Percentiles rank a stretch among this genome's conserved stretches.
phyloP scores from a whole-genome alignment of 2,797 vertebrate species.

The Rhinichthys osculus region DNA sequence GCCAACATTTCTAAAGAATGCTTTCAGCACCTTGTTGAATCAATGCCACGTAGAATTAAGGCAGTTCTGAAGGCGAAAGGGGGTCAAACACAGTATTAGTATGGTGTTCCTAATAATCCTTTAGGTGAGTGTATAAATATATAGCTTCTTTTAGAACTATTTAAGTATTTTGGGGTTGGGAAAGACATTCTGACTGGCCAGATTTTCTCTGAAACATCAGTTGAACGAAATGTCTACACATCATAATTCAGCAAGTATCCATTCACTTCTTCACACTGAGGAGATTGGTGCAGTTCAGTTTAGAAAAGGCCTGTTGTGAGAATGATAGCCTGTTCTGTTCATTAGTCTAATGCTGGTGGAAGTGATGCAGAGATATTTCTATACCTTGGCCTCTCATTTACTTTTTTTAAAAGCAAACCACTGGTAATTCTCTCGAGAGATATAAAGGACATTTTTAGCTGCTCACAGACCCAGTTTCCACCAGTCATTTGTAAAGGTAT shows the following conservation, averaged over 20 bases:
- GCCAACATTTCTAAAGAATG: too few relatives aligned
- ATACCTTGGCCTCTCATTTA: not conserved
- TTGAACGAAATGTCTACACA: not conserved
- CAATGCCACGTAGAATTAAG: too few relatives aligned
- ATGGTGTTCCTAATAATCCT: too few relatives aligned
- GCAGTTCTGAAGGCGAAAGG: too few relatives aligned
- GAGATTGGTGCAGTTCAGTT: not conserved
- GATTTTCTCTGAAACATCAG: too few relatives aligned
- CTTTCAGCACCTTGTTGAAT: too few relatives aligned
- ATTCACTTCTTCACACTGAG: not conserved
- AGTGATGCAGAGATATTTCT: not conserved
- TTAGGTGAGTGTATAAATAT: too few relatives aligned
- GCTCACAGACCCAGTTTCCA: conserved; percentile 28
- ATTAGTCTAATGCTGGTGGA: not conserved
- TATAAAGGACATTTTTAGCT: conserved; percentile 3
- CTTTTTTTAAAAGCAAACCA: not conserved
- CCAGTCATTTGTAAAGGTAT: conserved; percentile 19
- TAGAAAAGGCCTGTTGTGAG: not conserved
- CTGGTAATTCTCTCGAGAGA: not conserved
- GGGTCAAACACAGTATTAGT: too few relatives aligned
- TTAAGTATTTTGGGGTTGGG: too few relatives aligned
- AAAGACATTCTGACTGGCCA: too few relatives aligned
- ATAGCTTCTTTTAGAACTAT: too few relatives aligned
- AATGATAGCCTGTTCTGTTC: not conserved
- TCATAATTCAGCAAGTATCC: not conserved